These are phyloP conservation scores for Anoplolepis gracilipes DNA, from an alignment of 1,140 invertebrate genomes.

Conservation along the genomic window DNA sequence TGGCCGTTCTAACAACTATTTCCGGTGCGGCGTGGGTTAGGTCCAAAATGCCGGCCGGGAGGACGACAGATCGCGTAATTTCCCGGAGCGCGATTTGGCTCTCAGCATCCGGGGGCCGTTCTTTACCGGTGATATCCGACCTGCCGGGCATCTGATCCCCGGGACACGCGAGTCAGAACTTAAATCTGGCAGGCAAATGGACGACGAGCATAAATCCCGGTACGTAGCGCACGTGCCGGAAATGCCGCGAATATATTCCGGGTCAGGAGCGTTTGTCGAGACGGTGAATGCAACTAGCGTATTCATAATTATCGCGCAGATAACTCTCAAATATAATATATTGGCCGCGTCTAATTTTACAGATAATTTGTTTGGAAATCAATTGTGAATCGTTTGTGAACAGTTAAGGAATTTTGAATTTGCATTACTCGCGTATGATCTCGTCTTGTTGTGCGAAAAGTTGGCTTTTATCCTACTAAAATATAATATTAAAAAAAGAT, in stretches of 20 bases:
- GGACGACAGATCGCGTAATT: slow-evolving; percentile 64
- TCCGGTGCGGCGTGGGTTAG: slow-evolving; percentile 19
- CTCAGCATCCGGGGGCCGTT: slow-evolving; percentile 59
- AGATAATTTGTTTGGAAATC: not conserved
- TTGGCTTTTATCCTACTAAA: not conserved
- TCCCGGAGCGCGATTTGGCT: slow-evolving; percentile 56
- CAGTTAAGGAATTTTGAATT: not conserved
- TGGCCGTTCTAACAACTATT: slow-evolving; percentile 55
- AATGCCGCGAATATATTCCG: slow-evolving; percentile 63
- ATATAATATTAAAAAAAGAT: not conserved
- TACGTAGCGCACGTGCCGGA: slow-evolving; percentile 64
- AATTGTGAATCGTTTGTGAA: not conserved
- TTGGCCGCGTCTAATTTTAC: too few relatives aligned
- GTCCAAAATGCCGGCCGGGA: not conserved
- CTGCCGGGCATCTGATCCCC: slow-evolving; percentile 53
- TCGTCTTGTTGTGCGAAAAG: not conserved
- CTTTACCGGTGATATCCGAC: slow-evolving; percentile 53
- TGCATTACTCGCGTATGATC: too few relatives aligned
- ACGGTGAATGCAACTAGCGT: not conserved
- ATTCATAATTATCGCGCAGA: slow-evolving; percentile 27
- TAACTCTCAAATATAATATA: slow-evolving; percentile 30
- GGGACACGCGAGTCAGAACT: slow-evolving; percentile 63
- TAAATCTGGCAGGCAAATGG: slow-evolving; percentile 63
- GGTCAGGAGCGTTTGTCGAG: slow-evolving; percentile 13
- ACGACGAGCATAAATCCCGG: slow-evolving; percentile 57